Evolutionary conservation across 2,113 vertebrate species (phyloP), one percentile per base, ranked within the genome.

Genomic region (Illadopsis cleaveri): DNA sequence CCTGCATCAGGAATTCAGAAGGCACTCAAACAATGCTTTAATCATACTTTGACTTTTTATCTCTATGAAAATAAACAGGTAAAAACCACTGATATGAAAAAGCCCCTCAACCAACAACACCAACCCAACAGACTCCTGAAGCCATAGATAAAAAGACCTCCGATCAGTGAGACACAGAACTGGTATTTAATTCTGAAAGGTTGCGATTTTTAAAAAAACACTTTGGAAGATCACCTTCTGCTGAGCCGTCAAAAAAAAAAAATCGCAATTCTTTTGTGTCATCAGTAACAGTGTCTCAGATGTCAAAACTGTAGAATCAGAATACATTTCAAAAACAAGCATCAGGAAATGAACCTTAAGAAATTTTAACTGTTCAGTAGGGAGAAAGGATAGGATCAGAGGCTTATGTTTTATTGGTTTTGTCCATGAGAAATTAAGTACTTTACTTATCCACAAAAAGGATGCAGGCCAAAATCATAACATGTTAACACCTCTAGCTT

Each of bases 401-500:
- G 35, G 30, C 19, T 94, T 89, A 23, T 16, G 33, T 70, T 96
- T 82, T 57, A 69, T 68, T 73, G 44, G 21, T 72, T 96, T 84
- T 88, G 78, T 65, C 65, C 62, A 60, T 1, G 6, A 93, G 62
- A 92, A 93, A 96, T 82, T n/a, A 82, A 94, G 81, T 64, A 88
- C 44, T 76, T 85, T n/a, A 33, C 30, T 62, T 42, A 33, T 27
- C 33, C 35, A 62, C 33, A 64, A 54, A 83, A 85, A 45, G 47
- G 48, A 54, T 57, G 31, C 30, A 82, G 84, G 38, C 77, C 88
- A 79, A 71, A 77, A 64, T 47, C 51, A 60, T 45, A 71, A 76
- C 56, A 50, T 27, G 92, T 94, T 96, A 97, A 96, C 91, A 95
- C 64, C 23, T 0, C 72, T 54, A 62, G 68, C 23, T 76, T 80